A percentile compares a stretch with the other conserved stretches of the same genome.
Conservation (phyloP, 2,113 vertebrate species). For the Varanus komodoensis region DNA sequence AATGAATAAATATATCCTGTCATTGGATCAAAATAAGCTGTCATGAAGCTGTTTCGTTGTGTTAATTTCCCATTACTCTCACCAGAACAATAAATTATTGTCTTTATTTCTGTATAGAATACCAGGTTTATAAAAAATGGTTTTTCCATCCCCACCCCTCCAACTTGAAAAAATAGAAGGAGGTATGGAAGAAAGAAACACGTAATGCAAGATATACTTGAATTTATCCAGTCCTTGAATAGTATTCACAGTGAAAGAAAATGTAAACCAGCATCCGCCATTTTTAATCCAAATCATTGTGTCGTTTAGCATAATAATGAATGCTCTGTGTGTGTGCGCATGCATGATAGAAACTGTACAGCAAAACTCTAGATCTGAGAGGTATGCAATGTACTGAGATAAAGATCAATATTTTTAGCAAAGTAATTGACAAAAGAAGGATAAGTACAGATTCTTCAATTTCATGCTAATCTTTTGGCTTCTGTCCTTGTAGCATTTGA, state of each 20-base stretch:
- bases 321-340: not conserved
- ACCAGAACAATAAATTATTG: not conserved
- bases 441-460: too few species aligned
- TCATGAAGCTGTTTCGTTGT: slow-evolving; percentile 25
- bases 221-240: not conserved
- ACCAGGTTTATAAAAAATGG: not conserved
- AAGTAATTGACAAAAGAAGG: too few species aligned
- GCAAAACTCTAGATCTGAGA: not conserved
- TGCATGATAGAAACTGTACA: not conserved
- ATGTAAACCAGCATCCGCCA: not conserved
- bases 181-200: slow-evolving; percentile 15
- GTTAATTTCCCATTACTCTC: slow-evolving; percentile 30
- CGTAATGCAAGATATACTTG: not conserved
- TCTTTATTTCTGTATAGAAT: not conserved
- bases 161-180: not conserved
- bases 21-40: slow-evolving; percentile 14
- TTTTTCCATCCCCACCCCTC: too few species aligned
- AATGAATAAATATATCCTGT: slow-evolving; percentile 41
- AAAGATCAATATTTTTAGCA: too few species aligned
- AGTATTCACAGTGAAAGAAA: not conserved
- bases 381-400: too few species aligned
- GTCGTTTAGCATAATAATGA: not conserved
- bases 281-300: not conserved
- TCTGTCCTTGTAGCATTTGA: too few species aligned
- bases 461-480: too few species aligned